Evolutionary conservation across 2,888 invertebrate genomes (phyloP).

Genomic region (Drosophila pseudotakahashii): DNA sequence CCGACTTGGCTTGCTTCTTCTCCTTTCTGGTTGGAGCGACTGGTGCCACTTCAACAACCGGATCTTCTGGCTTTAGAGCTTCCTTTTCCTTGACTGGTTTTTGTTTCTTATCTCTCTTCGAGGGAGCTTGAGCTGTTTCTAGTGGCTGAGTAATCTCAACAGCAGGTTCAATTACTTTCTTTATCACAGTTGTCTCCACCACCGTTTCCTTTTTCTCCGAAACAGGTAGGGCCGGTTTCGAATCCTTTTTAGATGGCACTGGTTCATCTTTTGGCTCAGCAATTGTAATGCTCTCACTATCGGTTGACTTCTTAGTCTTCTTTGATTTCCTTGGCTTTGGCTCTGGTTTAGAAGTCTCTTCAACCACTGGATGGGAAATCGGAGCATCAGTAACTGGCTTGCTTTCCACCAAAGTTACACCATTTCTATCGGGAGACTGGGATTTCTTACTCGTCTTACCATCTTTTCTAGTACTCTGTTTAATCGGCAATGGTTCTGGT

Average conservation of each 20-base stretch:
- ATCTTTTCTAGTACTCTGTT: slow-evolving; percentile 63
- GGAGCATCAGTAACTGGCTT: slow-evolving; percentile 27
- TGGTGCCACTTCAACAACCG: slow-evolving; percentile 7
- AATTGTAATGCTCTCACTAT: slow-evolving; percentile 14
- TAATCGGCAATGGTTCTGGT: slow-evolving; percentile 67
- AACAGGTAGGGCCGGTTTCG: slow-evolving; percentile 62
- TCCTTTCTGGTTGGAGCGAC: slow-evolving; percentile 26
- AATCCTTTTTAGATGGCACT: slow-evolving; percentile 46
- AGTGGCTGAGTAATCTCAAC: neutral
- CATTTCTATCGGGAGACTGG: slow-evolving; percentile 62
- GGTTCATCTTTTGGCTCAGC: slow-evolving; percentile 16
- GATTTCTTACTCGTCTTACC: slow-evolving; percentile 45
- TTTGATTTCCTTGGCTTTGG: slow-evolving; percentile 61
- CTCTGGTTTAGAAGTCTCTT: slow-evolving; percentile 56
- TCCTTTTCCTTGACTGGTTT: slow-evolving; percentile 18
- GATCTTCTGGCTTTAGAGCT: slow-evolving; percentile 3
- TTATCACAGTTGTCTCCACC: slow-evolving; percentile 22
- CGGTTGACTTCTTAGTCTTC: slow-evolving; percentile 54
- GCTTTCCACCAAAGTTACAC: slow-evolving; percentile 42
- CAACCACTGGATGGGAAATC: slow-evolving; percentile 24
- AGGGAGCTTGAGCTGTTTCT: neutral
- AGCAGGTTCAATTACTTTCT: slow-evolving; percentile 7
- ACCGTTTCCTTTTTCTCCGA: slow-evolving; percentile 17
- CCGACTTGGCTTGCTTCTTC: slow-evolving; percentile 20
- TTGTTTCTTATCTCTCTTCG: slow-evolving; percentile 22